Evolutionary conservation across 2,888 invertebrate genomes (phyloP).

Genomic region (Sphinx pinastri): DNA sequence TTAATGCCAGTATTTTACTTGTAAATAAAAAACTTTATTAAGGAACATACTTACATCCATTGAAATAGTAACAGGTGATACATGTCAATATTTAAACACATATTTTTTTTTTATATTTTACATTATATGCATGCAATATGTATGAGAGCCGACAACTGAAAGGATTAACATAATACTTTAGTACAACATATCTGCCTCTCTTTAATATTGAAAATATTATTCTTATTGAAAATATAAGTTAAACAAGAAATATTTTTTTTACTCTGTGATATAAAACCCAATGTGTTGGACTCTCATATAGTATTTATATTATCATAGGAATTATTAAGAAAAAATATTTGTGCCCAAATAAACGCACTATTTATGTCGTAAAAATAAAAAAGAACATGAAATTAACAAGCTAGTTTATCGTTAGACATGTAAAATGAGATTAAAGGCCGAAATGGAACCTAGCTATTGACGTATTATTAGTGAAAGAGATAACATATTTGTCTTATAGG

Average conservation of each 20-base stretch:
- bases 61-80: constrained; percentile 46
- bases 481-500: constrained; percentile 13
- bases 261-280: constrained; percentile 36
- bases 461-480: constrained; percentile 22
- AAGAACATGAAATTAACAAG: constrained; percentile 41
- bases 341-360: constrained; percentile 56
- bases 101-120: constrained; percentile 27
- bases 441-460: constrained; percentile 20
- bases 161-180: constrained; percentile 10
- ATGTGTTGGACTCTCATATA: constrained; percentile 29
- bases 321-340: constrained; percentile 46
- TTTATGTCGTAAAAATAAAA: constrained; percentile 50
- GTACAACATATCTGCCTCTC: neutral
- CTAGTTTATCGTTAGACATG: constrained; percentile 25
- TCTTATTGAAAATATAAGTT: constrained; percentile 16
- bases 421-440: constrained; percentile 26
- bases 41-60: constrained; percentile 65
- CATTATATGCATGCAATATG: constrained; percentile 30
- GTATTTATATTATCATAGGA: constrained; percentile 33
- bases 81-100: constrained; percentile 36
- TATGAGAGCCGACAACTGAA: constrained; percentile 17
- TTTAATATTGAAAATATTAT: constrained; percentile 14
- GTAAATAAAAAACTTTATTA: constrained; percentile 77
- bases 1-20: constrained; percentile 76
- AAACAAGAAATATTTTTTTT: constrained; percentile 24